Percentiles rank a stretch among this genome's conserved stretches.
Evolutionary conservation across 2,113 vertebrate species (phyloP).

Genomic region (Pangasianodon gigas): DNA sequence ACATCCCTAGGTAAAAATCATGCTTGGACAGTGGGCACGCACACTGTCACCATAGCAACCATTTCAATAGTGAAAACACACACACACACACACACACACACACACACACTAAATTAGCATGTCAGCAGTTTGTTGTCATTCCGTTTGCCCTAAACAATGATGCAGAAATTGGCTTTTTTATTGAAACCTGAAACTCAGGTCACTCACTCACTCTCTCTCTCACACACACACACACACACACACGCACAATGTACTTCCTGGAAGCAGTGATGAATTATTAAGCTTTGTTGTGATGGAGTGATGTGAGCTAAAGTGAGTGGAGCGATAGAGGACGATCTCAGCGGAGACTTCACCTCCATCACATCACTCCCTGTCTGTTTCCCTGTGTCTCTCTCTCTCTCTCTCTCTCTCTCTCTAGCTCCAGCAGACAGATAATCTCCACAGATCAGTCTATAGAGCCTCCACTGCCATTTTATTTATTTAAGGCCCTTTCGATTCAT

Average conservation of each 20-base stretch:
- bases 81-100: not conserved
- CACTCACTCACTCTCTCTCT: not conserved
- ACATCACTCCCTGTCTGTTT: not conserved
- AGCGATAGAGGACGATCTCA: constrained; percentile 63
- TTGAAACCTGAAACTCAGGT: constrained; percentile 29
- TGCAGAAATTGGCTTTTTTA: constrained; percentile 3
- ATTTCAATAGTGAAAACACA: not conserved
- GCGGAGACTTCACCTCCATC: constrained; percentile 49
- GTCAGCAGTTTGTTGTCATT: constrained; percentile 22
- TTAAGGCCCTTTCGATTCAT: not conserved
- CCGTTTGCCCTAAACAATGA: constrained; percentile 7
- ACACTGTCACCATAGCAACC: constrained; percentile 15
- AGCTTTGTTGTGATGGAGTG: constrained; percentile 73
- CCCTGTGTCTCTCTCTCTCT: not conserved
- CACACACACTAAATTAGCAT: not conserved
- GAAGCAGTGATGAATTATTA: constrained; percentile 77
- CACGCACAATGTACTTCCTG: constrained; percentile 62
- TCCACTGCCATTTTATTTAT: constrained; percentile 25
- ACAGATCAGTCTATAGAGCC: not conserved
- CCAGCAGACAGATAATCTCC: not conserved
- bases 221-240: constrained; percentile 20
- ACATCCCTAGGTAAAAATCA: not conserved
- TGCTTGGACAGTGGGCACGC: not conserved
- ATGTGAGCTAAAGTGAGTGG: constrained; percentile 72
- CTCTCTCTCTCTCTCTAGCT: not conserved